Base-by-base conservation (phyloP, 2,888 invertebrate species). In the Hirtodrosophila histrioides region DNA sequence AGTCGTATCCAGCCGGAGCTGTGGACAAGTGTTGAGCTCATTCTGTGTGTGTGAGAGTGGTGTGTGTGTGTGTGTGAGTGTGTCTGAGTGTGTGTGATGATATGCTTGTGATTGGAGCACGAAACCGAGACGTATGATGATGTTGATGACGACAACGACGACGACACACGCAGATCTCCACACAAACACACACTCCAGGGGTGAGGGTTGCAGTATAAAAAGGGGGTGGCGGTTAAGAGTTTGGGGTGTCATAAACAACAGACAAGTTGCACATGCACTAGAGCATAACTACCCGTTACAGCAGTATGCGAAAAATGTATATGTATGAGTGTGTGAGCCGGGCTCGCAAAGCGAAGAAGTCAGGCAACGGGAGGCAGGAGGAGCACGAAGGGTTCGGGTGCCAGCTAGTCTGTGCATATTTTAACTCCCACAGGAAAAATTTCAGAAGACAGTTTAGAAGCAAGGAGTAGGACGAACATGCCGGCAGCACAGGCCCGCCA, bases 361-460 rank as follows among this genome's bases (percentile, higher is more conserved):
- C 70, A 85, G 65, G 11, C 48, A 57, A 44, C 23, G 35, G 48
- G 29, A 7, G 41, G 23, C 23, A 37, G 4, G 9, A 23, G 37
- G 11, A 37, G 43, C 31, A 51, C 33, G 35, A 48, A 41, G 48
- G 45, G 43, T 46, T 46, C 17, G 17, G 62, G 70, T 56, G 74
- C 54, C 69, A 70, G 65, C 62, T 53, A 78, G 81, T 68, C 67
- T 78, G 71, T 82, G 82, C 79, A 83, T 83, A 83, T 83, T 86
- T 85, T 68, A 84, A 69, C 81, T 83, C 84, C 86, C 86, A 86
- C 76, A 73, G 84, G 84, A 84, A 81, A 80, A 86, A 84, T 84
- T 83, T 78, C 78, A 81, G 72, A 83, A 84, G 86, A 81, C 76
- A 78, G 78, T 82, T 70, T 75, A 71, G 85, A 62, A 75, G 79